Evolutionary conservation across 2,888 invertebrate species (phyloP), one percentile per base, ranked within the genome.

Genomic region (Acanthosepion esculentum): DNA sequence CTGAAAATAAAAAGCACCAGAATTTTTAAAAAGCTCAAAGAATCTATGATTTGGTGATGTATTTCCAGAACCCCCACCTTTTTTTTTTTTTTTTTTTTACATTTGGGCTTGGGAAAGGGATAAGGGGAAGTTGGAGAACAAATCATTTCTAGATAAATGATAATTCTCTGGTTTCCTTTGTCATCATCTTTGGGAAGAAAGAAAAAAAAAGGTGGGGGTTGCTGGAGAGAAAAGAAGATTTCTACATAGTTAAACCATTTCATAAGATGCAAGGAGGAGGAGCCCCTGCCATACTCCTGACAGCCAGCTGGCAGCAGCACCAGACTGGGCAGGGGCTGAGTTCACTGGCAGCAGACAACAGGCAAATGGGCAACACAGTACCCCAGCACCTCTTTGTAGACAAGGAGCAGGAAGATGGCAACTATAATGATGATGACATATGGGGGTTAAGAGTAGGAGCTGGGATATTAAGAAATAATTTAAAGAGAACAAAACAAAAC

Each of bases 1-100:
- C 78, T 78, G 78, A 78, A 78, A 78, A 78, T 78, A 78, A 78
- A 78, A 78, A 78, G 78, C 78, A 78, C 78, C 78, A 78, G 78
- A 33, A 78, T 78, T n/a, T 78, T 78, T 78, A 78, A 78, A 78
- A 78, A 78, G 78, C 78, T 78, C n/a, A 78, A n/a, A 59, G 59
- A 59, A 59, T 59, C 59, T 23, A 59, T 59, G 59, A 59, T 59
- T 59, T 78, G 78, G n/a, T 78, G 78, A n/a, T 78, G n/a, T n/a
- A n/a, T n/a, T 78, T 78, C n/a, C 78, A n/a, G 78, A 59, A 23
- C 10, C 78, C 8, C 78, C 78, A 29, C 8, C 1, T 0, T n/a
- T n/a, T n/a, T 78, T n/a, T 78, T 29, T n/a, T 78, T n/a, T 78
- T 78, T n/a, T n/a, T n/a, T 78, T 78, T n/a, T 78, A 78, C 10